Evolutionary conservation across 2,888 invertebrate species (phyloP).

Genomic region (Cetonia aurata): DNA sequence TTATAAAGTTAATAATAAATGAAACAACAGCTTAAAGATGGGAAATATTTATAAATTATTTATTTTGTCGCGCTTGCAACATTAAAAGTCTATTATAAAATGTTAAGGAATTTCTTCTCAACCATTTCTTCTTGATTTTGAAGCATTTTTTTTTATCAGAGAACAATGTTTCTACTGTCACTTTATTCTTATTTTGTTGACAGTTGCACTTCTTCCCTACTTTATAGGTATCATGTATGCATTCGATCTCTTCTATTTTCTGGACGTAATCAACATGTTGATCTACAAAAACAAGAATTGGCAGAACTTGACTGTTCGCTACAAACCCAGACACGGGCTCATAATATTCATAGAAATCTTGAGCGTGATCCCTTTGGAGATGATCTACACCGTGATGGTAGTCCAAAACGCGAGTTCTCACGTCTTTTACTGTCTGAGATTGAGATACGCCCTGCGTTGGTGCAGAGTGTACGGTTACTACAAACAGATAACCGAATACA

Average conservation of each 20-base stretch:
- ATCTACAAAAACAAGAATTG: slow-evolving; percentile 35
- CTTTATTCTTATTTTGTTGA: no score
- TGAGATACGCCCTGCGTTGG: slow-evolving; percentile 45
- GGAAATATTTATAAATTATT: no score
- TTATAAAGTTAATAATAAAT: no score
- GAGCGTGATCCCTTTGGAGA: slow-evolving; percentile 30
- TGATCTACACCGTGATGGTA: not conserved
- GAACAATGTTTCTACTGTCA: no score
- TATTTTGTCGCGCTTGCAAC: no score
- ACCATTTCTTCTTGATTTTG: no score
- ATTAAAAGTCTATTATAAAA: no score
- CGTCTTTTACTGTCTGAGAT: slow-evolving; percentile 36
- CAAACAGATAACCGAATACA: slow-evolving; percentile 14
- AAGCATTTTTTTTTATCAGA: no score
- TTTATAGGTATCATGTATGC: slow-evolving; percentile 42
- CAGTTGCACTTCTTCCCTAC: no score
- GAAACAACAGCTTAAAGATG: no score
- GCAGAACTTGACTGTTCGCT: slow-evolving; percentile 1
- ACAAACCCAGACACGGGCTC: slow-evolving; percentile 29
- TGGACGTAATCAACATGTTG: slow-evolving; percentile 42
- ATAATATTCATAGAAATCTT: slow-evolving; percentile 39
- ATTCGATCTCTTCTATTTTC: slow-evolving; percentile 42
- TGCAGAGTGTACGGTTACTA: slow-evolving; percentile 27
- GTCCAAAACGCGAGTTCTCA: not conserved
- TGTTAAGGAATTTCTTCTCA: no score